Conservation (phyloP, 2,113 vertebrate genomes). For the Psettodes erumei region DNA sequence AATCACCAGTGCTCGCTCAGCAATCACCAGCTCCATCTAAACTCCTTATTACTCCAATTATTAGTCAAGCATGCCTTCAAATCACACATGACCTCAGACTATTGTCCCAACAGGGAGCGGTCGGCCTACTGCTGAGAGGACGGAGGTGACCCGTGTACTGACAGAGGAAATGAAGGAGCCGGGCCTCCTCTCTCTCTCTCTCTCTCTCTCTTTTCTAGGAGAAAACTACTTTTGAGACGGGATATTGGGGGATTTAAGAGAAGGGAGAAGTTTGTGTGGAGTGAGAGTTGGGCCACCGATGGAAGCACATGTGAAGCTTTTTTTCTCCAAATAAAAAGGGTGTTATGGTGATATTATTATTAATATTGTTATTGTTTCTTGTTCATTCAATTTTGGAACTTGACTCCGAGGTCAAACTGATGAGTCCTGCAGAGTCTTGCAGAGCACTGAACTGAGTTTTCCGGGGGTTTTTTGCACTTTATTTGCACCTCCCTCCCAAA, state of each 20-base stretch:
- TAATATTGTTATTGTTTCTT: too few species aligned
- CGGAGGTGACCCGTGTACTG: constrained; percentile 47
- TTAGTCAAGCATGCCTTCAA: constrained; percentile 71
- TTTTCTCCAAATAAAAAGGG: background rate
- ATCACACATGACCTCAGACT: constrained; percentile 65
- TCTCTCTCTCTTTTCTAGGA: background rate
- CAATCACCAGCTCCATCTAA: constrained; percentile 66
- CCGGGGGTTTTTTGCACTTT: too few species aligned
- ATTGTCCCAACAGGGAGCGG: constrained; percentile 50
- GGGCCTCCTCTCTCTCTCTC: background rate
- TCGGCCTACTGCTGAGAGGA: constrained; percentile 34
- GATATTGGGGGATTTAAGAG: constrained; percentile 14
- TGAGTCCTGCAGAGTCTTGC: background rate
- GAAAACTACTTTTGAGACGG: constrained; percentile 8
- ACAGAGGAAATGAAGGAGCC: constrained; percentile 30
- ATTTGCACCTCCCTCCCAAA: background rate
- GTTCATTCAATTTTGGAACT: background rate
- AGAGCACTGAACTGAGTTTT: background rate
- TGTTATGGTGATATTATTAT: too few species aligned
- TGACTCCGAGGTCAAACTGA: background rate
- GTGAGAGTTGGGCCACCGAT: background rate
- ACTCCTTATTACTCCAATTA: constrained; percentile 82
- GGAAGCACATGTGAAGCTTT: background rate
- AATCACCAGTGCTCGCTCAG: constrained; percentile 50
- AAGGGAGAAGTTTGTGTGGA: background rate